Evolutionary conservation across 2,888 invertebrate genomes (phyloP), one percentile per base, ranked within the genome.

Genomic region (Aelia acuminata): DNA sequence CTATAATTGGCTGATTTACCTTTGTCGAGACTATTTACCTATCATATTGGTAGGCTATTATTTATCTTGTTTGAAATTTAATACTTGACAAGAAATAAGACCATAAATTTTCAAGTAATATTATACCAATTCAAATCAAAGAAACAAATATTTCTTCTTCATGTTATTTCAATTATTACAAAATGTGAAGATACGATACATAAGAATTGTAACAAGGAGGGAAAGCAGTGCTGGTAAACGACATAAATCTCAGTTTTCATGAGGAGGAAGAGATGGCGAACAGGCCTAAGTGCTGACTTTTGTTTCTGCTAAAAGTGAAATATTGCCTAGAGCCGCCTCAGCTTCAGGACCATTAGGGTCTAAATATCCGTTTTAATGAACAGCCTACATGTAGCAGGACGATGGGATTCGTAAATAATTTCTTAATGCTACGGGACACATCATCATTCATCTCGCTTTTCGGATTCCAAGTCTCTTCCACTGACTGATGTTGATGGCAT

Each of bases 261-360:
- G 63, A 31, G 63, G 63, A 31, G 15, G 63, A 63, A 63, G 63
- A 63, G 10, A 63, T 31, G 10, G 63, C 13, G 63, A 63, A 63
- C 13, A 31, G 63, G 26, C 13, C 31, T 63, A 15, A 63, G 63
- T 63, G 63, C 63, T 63, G 63, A 31, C 63, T 63, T 63, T 63
- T 63, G 63, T 63, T 63, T 15, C 63, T 63, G 63, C 63, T 63
- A 63, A 63, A 31, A 15, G 63, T 63, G 63, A 63, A 63, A 63
- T 63, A 63, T 63, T 31, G n/a, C 31, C 31, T 31, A n/a, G 26
- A 63, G 13, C 63, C 63, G 1, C 20, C 53, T 53, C n/a, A n/a
- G 31, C 31, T 20, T 15, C 3, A 31, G 63, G n/a, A n/a, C 22
- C 53, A 53, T 22, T 53, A 63, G 26, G 13, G 26, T 15, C n/a